Evolutionary conservation across 2,113 vertebrate genomes (phyloP).

Genomic region (Perca fluviatilis): DNA sequence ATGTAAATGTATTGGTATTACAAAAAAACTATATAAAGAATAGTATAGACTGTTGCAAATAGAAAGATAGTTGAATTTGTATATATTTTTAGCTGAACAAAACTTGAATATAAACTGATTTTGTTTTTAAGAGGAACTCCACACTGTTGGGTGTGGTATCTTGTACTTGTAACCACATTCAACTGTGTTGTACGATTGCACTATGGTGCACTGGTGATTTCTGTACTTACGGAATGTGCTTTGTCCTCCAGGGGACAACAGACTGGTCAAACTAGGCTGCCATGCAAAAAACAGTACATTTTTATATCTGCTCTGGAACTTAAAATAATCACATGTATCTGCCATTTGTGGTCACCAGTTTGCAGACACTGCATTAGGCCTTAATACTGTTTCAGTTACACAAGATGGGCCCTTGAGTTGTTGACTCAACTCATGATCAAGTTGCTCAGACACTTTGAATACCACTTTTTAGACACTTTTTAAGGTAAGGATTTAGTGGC

Average conservation of each 20-base stretch:
- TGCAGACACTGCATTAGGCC: not conserved
- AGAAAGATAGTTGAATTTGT: not conserved
- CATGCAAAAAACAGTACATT: not conserved
- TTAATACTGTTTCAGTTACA: not conserved
- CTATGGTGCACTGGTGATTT: not conserved
- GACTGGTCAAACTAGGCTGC: not conserved
- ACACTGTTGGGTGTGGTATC: not conserved
- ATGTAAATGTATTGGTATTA: no score
- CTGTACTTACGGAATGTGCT: not conserved
- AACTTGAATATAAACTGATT: not conserved
- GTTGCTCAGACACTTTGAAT: not conserved
- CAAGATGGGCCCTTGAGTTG: no score
- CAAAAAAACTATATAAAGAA: not conserved
- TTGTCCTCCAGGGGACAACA: not conserved
- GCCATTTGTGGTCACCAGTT: not conserved
- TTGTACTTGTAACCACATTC: conserved; percentile 4
- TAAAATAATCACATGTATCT: not conserved
- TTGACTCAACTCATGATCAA: not conserved
- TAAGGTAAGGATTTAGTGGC: not conserved
- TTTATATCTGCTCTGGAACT: not conserved
- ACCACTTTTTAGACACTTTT: not conserved
- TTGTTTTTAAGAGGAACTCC: not conserved
- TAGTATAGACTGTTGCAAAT: not conserved
- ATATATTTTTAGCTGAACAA: not conserved
- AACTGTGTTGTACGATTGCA: not conserved